These are phyloP conservation scores for Paracentrotus lividus DNA, from an alignment of 53 echinoderm and acorn worm genomes.

Conservation along the genomic window DNA sequence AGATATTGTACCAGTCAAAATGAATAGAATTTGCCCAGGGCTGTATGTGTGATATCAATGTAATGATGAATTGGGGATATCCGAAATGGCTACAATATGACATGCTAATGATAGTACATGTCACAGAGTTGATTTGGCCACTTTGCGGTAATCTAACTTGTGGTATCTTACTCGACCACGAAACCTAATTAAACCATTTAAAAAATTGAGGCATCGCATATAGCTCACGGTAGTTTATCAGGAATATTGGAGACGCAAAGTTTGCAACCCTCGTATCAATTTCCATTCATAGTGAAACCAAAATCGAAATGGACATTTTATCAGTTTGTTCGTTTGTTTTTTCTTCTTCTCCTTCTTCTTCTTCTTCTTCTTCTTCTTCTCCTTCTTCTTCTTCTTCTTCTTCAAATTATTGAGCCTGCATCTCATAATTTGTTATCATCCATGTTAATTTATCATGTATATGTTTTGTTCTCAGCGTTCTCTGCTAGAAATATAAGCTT, in stretches of 20 bases:
- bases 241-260: no score
- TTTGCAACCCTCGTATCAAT: no score
- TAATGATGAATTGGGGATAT: conserved; percentile 17
- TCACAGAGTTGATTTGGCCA: neutral
- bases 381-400: no score
- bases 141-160: conserved; percentile 26
- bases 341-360: no score
- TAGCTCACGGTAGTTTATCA: neutral
- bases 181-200: conserved; percentile 31
- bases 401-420: no score
- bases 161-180: neutral
- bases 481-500: no score
- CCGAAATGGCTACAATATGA: neutral
- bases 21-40: neutral
- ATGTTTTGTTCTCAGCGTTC: no score
- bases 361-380: no score
- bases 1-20: neutral
- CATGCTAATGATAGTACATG: neutral
- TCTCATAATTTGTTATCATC: no score
- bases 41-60: neutral
- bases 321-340: no score
- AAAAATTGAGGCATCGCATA: neutral
- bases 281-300: neutral
- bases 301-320: neutral
- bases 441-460: no score